Percentiles rank a stretch among this genome's conserved stretches.
These are phyloP conservation scores for Pteromalus puparum DNA, from an alignment of 1,140 invertebrate species.

Conservation along the genomic window DNA sequence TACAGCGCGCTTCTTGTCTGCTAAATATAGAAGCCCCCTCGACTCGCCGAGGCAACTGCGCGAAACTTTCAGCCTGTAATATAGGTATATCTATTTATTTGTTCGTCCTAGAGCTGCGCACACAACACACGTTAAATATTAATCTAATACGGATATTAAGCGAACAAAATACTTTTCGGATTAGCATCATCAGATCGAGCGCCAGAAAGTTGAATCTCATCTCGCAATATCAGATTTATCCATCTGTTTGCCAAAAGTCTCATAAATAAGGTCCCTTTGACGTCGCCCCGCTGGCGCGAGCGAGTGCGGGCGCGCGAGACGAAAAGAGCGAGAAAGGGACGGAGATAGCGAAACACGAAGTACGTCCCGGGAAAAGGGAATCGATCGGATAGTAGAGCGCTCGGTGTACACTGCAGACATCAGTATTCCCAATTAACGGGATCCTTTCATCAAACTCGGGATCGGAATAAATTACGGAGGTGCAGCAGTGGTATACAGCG, in stretches of 20 bases:
- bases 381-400: constrained; percentile 67
- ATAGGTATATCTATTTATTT: neutral
- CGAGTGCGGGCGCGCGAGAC: neutral
- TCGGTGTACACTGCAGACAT: constrained; percentile 62
- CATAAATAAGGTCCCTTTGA: constrained; percentile 76
- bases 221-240: constrained; percentile 73
- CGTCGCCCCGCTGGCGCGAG: constrained; percentile 62
- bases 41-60: neutral
- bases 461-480: neutral
- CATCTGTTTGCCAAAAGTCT: constrained; percentile 76
- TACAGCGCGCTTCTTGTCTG: neutral
- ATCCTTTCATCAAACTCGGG: constrained; percentile 50
- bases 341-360: constrained; percentile 38
- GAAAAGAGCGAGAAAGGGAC: constrained; percentile 30
- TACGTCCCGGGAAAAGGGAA: constrained; percentile 57
- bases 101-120: neutral
- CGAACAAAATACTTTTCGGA: constrained; percentile 53
- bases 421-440: constrained; percentile 74
- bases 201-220: constrained; percentile 46
- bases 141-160: constrained; percentile 35
- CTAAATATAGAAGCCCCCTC: neutral
- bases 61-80: neutral
- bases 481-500: neutral
- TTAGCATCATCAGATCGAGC: constrained; percentile 52
- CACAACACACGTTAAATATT: constrained; percentile 27